Percentiles rank a stretch among this genome's conserved stretches.
These are phyloP conservation scores for Botia kubotai DNA, from an alignment of 2,797 vertebrate genomes.

Conservation along the genomic window DNA sequence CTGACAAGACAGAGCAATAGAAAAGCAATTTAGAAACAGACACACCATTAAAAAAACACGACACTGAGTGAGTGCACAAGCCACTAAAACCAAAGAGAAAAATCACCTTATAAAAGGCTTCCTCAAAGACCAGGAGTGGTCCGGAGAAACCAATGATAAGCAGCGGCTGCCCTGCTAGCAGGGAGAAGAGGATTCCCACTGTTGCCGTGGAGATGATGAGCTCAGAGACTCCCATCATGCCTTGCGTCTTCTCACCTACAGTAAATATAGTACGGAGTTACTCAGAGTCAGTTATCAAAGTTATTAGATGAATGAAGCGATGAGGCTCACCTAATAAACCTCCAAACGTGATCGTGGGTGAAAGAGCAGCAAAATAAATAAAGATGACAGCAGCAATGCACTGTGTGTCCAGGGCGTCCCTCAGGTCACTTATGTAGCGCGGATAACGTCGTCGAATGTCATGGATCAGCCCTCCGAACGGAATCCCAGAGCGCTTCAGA, in stretches of 20 bases:
- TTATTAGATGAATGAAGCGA: neutral
- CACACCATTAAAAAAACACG: no score
- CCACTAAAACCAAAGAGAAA: no score
- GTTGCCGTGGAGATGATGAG: slow-evolving; percentile 94
- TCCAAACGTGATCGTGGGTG: slow-evolving; percentile 95
- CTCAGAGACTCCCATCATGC: slow-evolving; percentile 96
- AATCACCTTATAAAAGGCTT: slow-evolving; percentile 93
- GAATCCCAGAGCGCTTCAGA: slow-evolving; percentile 87
- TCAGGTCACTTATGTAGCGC: slow-evolving; percentile 89
- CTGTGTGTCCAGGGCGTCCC: slow-evolving; percentile 91
- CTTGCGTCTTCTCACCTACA: slow-evolving; percentile 95
- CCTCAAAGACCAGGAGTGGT: slow-evolving; percentile 94
- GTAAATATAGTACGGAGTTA: slow-evolving; percentile 10
- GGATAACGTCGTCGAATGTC: slow-evolving; percentile 94
- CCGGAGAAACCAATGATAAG: slow-evolving; percentile 97
- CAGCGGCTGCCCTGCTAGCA: slow-evolving; percentile 92
- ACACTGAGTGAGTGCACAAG: no score
- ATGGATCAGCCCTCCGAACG: slow-evolving; percentile 92
- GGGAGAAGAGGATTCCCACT: slow-evolving; percentile 91
- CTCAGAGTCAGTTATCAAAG: neutral
- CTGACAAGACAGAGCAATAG: slow-evolving; percentile 69
- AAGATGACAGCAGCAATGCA: slow-evolving; percentile 94
- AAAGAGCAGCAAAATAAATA: slow-evolving; percentile 96
- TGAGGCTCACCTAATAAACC: slow-evolving; percentile 84
- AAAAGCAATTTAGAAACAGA: neutral